Conservation (phyloP, 2,888 invertebrate genomes). For the Iphiclides podalirius region DNA sequence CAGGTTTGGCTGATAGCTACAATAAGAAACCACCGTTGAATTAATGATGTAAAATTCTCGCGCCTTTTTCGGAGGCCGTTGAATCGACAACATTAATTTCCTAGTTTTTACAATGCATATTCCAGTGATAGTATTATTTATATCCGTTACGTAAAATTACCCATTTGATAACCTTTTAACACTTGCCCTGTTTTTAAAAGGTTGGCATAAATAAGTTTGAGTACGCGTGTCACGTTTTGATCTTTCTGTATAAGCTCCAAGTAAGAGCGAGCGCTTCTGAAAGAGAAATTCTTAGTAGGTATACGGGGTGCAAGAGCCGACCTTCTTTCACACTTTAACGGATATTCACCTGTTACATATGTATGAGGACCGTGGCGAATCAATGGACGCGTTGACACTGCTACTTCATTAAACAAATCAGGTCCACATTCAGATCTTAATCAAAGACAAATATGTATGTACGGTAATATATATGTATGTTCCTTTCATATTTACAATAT, state of each 20-base stretch:
- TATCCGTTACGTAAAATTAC: not conserved
- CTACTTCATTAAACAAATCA: no score
- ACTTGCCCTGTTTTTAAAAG: slow-evolving; percentile 24
- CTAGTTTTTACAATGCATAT: not conserved
- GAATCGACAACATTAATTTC: no score
- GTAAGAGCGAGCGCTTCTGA: slow-evolving; percentile 26
- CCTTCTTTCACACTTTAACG: slow-evolving; percentile 26
- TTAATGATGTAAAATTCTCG: slow-evolving; percentile 1
- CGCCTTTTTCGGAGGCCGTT: not conserved
- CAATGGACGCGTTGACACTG: no score
- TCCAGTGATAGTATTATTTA: not conserved
- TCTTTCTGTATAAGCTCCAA: slow-evolving; percentile 34
- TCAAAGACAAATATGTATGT: no score
- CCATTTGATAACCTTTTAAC: no score
- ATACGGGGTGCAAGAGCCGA: slow-evolving; percentile 28
- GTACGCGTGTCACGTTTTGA: slow-evolving; percentile 60
- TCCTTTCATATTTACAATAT: no score
- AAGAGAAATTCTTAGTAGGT: slow-evolving; percentile 37
- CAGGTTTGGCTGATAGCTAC: slow-evolving; percentile 18
- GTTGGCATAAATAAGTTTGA: slow-evolving; percentile 52
- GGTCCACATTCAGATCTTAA: no score
- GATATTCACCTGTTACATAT: slow-evolving; percentile 27
- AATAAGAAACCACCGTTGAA: slow-evolving; percentile 5
- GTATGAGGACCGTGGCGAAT: no score
- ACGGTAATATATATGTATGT: no score